A percentile compares a stretch with the other conserved stretches of the same genome.
Conservation (phyloP, 2,797 vertebrate species). For the Oophaga sylvatica region DNA sequence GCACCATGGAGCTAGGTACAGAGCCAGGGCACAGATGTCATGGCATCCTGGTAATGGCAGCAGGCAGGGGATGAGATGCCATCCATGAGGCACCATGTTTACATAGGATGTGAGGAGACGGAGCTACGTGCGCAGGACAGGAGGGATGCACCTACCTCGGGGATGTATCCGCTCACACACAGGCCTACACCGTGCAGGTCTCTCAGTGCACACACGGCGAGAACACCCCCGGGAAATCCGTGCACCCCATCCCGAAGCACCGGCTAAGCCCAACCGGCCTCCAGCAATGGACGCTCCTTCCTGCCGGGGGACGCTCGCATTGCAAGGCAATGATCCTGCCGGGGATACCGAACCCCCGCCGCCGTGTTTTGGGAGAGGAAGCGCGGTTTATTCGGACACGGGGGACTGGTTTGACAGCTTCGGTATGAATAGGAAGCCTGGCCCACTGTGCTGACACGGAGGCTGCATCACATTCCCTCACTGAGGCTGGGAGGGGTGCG, state of each 20-base stretch:
- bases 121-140: neutral
- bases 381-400: neutral
- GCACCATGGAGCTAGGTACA: neutral
- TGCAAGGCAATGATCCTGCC: neutral
- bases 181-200: constrained; percentile 38
- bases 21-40: neutral
- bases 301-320: neutral
- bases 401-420: constrained; percentile 41
- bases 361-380: constrained; percentile 22
- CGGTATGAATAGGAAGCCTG: constrained; percentile 55
- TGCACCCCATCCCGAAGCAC: constrained; percentile 18
- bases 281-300: neutral
- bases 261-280: constrained; percentile 6
- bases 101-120: neutral
- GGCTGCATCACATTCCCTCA: constrained; percentile 44
- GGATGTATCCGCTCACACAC: neutral
- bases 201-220: constrained; percentile 22
- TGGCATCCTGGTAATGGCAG: neutral
- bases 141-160: constrained; percentile 48
- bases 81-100: neutral
- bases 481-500: constrained; percentile 47
- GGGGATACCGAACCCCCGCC: neutral
- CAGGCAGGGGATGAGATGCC: neutral
- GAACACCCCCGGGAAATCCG: constrained; percentile 7
- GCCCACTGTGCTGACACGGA: constrained; percentile 37